These are phyloP conservation scores for Naso thynnoides DNA, from an alignment of 2,797 vertebrate species.

Conservation along the genomic window DNA sequence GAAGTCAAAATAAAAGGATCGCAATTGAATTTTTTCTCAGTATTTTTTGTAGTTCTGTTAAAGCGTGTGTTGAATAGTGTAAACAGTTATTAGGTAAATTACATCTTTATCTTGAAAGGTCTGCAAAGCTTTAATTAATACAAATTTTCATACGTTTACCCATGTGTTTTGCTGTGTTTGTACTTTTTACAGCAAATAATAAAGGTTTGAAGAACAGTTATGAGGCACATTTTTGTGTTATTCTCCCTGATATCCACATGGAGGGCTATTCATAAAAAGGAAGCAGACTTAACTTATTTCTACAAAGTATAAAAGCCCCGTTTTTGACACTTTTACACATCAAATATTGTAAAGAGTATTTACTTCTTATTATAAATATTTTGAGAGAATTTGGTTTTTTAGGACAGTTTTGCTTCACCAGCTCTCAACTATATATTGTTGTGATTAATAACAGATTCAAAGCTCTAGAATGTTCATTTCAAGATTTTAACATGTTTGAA, in stretches of 20 bases:
- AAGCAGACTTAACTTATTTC: neutral
- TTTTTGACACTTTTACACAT: neutral
- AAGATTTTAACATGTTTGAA: neutral
- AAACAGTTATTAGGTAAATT: conserved; percentile 34
- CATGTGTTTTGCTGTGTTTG: neutral
- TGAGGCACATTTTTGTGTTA: conserved; percentile 21
- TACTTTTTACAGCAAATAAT: conserved; percentile 15
- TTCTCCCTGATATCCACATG: conserved; percentile 35
- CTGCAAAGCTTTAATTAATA: neutral
- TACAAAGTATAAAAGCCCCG: neutral
- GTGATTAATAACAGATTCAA: neutral
- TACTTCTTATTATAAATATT: neutral
- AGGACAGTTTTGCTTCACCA: neutral
- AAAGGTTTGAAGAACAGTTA: conserved; percentile 10
- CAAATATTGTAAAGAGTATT: neutral
- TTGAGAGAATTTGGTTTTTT: no score
- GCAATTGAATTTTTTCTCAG: conserved; percentile 2
- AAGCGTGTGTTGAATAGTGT: conserved; percentile 15
- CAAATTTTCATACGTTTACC: neutral
- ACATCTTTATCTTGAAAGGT: conserved; percentile 4
- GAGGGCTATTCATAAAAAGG: conserved; percentile 33
- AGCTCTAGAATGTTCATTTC: neutral
- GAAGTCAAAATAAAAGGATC: conserved; percentile 28
- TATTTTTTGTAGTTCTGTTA: conserved; percentile 33
- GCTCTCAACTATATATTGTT: neutral